Evolutionary conservation across 2,797 vertebrate species (phyloP).

Genomic region (Hypotaenidia philippensis): DNA sequence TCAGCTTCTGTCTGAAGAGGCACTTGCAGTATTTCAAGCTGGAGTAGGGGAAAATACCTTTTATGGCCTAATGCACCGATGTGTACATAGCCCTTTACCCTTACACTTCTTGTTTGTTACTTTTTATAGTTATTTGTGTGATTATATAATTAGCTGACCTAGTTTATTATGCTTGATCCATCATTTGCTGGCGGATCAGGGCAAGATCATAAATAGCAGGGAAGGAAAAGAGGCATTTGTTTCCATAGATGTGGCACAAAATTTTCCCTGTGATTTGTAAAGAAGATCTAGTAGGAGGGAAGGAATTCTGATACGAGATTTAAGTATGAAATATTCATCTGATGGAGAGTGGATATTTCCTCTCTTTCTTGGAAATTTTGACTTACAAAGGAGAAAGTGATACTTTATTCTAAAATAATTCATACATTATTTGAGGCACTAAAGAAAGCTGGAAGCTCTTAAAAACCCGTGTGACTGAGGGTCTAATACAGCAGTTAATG

Average conservation of each 20-base stretch:
- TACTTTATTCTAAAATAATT: conserved; percentile 9
- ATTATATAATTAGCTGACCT: conserved; percentile 69
- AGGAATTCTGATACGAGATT: background rate
- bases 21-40: background rate
- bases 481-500: background rate
- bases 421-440: background rate
- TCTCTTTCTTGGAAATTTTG: background rate
- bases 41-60: conserved; percentile 41
- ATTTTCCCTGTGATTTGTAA: background rate
- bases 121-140: conserved; percentile 53
- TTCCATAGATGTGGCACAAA: background rate
- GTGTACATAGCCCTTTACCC: conserved; percentile 7
- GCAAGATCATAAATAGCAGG: conserved; percentile 21
- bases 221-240: background rate
- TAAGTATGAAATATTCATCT: conserved; percentile 21
- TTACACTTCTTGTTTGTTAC: conserved; percentile 54
- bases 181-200: conserved; percentile 44
- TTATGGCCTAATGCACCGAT: conserved; percentile 20
- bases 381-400: background rate
- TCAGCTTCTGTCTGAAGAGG: background rate
- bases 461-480: background rate
- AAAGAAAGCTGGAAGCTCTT: background rate
- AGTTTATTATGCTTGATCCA: conserved; percentile 30
- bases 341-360: background rate
- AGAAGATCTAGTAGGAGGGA: background rate